Base-by-base conservation (phyloP, 2,113 vertebrate species). In the Amphiprion percula region DNA sequence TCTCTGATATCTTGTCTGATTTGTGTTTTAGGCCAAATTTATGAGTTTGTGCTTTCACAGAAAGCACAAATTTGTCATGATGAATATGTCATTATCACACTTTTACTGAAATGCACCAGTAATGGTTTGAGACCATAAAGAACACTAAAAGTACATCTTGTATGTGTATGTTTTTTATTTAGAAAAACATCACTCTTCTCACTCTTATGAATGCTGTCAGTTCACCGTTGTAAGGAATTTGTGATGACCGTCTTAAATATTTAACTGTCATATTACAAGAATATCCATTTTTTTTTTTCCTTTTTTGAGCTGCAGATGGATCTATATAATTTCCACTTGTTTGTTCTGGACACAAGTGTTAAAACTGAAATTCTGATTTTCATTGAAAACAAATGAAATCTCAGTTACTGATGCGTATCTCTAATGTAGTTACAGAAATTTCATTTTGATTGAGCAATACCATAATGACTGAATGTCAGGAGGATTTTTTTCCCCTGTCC, bases 281-380 rank as follows among this genome's bases (percentile, higher is more conserved):
- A 23, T 10, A 11, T 50, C 0, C 47, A 24, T 37, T 52, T 39
- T 37, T 52, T 37, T 52, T 17, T 12, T 60, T 23, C 26, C 49
- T 49, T 16, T 16, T 37, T 3, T 15, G 12, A 44, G 3, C 8
- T 47, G 46, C 5, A 4, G 39, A 14, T 10, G 0, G 15, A 24
- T 54, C 3, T 10, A n/a, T 12, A 44, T 47, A 9, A 33, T 28
- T 62, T 44, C 9, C 4, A 8, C 5, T 53, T 28, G 5, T 77
- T 53, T 74, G 21, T 37, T 62, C 0, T 30, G 26, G 28, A 39
- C 54, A 53, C 14, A 19, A 67, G 2, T 56, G 23, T 62, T 68
- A 44, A 71, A 56, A 49, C n/a, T 26, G 10, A 55, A 23, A 53
- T 74, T 28, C 56, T 0, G 4, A 58, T 72, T 72, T 39, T 53